Evolutionary conservation across 1,140 invertebrate species (phyloP), one percentile per base, ranked within the genome.

Genomic region (Formica selysi): DNA sequence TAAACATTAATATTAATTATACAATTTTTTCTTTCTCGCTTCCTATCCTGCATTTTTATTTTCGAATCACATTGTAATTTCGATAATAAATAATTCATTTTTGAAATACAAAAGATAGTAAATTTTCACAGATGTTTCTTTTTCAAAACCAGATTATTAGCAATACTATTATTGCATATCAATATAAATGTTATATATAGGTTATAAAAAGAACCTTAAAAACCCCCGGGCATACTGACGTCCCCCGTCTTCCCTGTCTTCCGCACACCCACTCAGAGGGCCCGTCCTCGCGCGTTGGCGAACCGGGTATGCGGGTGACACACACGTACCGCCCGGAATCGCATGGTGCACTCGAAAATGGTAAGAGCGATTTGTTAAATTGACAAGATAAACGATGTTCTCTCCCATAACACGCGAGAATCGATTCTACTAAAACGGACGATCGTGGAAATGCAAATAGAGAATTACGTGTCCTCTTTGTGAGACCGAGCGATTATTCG

Each of bases 271-370:
- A 54, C 59, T 81, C 71, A 13, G 32, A 8, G 62, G 44, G 48
- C 44, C 11, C 61, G 4, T 76, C 29, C 22, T 89, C 54, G 10
- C 71, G 80, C 84, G 89, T 90, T 78, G 87, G 87, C 85, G 78
- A 88, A 90, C 87, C 48, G 36, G 48, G 79, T 86, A 76, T 87
- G 81, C 57, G 36, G 51, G 16, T 79, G 76, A 38, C 74, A 5
- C 11, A 81, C 51, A 26, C 29, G 38, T 67, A 3, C 48, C 16
- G 48, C 44, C 48, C 61, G 29, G 36, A 59, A 51, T 79, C 61
- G 32, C 44, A 8, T n/a, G 26, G 51, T 41, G 59, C 19, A 26
- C 22, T 59, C 79, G 22, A 78, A 76, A 87, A 87, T 62, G 64
- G 71, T 61, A 87, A 87, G 32, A 32, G 44, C 51, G 44, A 87